These are phyloP conservation scores for Metaphire vulgaris DNA, from an alignment of 1,140 invertebrate species.

Conservation along the genomic window DNA sequence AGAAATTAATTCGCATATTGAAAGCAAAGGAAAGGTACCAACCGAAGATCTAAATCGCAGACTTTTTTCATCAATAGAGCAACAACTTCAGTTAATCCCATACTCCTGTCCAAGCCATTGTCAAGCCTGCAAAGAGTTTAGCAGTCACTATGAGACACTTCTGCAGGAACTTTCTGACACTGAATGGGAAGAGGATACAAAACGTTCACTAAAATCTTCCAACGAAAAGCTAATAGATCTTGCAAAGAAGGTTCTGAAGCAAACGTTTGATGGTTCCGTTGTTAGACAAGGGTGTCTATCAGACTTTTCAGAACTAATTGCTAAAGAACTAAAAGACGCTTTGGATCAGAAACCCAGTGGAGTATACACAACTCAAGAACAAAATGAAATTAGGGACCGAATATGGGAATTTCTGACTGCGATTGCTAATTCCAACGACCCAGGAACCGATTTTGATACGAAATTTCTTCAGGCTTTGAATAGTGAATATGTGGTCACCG, in stretches of 20 bases:
- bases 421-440: background rate
- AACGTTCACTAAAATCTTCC: background rate
- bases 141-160: background rate
- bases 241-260: background rate
- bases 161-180: background rate
- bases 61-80: background rate
- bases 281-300: background rate
- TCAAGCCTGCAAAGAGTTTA: background rate
- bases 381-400: background rate
- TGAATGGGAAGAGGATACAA: background rate
- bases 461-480: background rate
- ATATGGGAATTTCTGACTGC: background rate
- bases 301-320: background rate
- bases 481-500: background rate
- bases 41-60: background rate
- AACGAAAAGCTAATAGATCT: background rate
- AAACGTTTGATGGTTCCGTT: background rate
- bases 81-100: background rate
- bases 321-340: background rate
- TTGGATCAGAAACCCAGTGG: background rate
- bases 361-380: background rate
- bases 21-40: background rate
- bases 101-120: background rate
- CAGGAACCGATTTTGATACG: background rate
- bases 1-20: background rate